A percentile compares a stretch with the other conserved stretches of the same genome.
Evolutionary conservation across 2,113 vertebrate species (phyloP).

Genomic region (Emydocephalus ijimae): DNA sequence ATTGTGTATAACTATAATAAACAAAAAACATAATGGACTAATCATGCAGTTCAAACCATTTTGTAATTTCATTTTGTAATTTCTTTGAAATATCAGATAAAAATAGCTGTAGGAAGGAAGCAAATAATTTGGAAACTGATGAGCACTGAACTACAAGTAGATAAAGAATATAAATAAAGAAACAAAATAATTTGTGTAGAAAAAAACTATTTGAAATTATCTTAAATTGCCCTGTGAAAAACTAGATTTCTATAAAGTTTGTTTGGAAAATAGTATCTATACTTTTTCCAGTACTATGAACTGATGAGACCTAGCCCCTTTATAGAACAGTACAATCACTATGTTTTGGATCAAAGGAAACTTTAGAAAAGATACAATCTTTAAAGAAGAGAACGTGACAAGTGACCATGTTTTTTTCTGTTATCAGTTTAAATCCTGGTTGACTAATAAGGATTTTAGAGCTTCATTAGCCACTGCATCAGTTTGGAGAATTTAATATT

Average conservation of each 20-base stretch:
- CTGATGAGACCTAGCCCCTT: not conserved
- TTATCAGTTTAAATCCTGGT: not conserved
- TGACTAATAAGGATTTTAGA: not conserved
- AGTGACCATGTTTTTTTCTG: not conserved
- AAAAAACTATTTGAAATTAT: not conserved
- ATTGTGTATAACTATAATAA: conserved; percentile 70
- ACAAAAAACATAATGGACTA: conserved; percentile 69
- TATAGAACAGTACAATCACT: not conserved
- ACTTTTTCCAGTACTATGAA: not conserved
- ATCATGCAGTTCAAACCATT: conserved; percentile 70
- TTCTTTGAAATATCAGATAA: conserved; percentile 72
- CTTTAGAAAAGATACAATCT: not conserved
- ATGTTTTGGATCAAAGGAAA: not conserved
- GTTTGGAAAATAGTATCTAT: not conserved
- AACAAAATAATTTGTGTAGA: conserved; percentile 26
- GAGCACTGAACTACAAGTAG: conserved; percentile 67
- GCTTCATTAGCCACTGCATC: not conserved
- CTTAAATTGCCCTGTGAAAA: conserved; percentile 29
- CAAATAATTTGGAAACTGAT: conserved; percentile 70
- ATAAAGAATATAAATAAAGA: conserved; percentile 61
- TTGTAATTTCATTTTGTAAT: conserved; percentile 71
- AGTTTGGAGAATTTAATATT: not conserved
- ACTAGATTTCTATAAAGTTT: conserved; percentile 8
- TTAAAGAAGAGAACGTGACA: not conserved
- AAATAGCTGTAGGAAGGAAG: conserved; percentile 69